These are phyloP conservation scores for Ciconia maguari DNA, from an alignment of 2,113 vertebrate genomes.

Conservation along the genomic window DNA sequence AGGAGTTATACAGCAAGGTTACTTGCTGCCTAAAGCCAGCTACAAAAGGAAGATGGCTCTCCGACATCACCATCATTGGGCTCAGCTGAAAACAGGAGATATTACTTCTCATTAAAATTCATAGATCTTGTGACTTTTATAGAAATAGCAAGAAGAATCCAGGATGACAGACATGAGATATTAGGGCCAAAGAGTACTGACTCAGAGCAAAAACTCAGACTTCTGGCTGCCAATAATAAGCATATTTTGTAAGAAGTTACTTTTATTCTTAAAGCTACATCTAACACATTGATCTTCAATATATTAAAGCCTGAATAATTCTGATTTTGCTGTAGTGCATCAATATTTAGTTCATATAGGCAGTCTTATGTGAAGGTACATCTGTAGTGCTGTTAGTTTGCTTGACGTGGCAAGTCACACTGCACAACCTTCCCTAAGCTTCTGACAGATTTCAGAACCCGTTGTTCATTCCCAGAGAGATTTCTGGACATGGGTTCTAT, in stretches of 20 bases:
- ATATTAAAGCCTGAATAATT: constrained; percentile 30
- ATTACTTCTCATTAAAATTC: constrained; percentile 53
- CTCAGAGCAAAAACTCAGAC: not conserved
- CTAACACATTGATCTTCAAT: not conserved
- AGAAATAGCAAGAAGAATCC: constrained; percentile 25
- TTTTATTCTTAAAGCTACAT: not conserved
- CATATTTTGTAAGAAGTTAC: not conserved
- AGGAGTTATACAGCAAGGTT: not conserved
- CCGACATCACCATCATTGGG: not conserved
- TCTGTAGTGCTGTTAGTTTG: not conserved
- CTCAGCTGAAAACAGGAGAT: constrained; percentile 33
- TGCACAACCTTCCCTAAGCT: not conserved
- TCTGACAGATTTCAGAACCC: not conserved
- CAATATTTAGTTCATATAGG: not conserved
- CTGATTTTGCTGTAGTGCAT: not conserved
- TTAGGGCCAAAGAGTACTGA: constrained; percentile 16
- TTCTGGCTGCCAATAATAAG: constrained; percentile 5
- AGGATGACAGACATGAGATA: not conserved
- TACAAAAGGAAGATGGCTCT: not conserved
- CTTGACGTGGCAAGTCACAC: not conserved
- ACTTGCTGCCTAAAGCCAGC: not conserved
- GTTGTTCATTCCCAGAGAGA: not conserved
- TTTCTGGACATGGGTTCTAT: not conserved
- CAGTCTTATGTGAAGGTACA: not conserved
- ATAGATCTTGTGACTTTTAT: constrained; percentile 18